Conservation (phyloP, 2,797 vertebrate genomes). For the Peromyscus eremicus region DNA sequence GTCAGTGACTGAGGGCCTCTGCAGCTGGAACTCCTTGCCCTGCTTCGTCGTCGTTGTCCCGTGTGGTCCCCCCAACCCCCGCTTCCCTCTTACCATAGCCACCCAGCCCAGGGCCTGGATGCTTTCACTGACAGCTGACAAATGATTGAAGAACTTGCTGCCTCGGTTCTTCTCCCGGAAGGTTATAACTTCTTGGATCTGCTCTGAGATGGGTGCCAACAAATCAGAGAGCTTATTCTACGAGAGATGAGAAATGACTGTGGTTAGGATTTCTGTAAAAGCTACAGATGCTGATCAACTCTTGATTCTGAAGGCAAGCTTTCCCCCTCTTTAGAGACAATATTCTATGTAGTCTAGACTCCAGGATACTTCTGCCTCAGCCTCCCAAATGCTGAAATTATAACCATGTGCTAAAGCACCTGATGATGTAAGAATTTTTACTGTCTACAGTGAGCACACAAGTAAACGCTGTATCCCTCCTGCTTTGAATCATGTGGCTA, state of each 20-base stretch:
- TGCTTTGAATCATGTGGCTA: not conserved
- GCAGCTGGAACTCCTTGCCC: conserved; percentile 39
- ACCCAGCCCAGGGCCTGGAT: conserved; percentile 97
- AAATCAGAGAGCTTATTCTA: conserved; percentile 90
- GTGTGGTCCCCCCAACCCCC: not conserved
- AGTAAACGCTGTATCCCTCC: not conserved
- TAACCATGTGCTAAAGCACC: not conserved
- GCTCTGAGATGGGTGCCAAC: conserved; percentile 93
- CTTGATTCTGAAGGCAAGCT: not conserved
- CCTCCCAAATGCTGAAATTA: not conserved
- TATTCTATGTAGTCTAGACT: not conserved
- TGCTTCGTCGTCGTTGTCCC: not conserved
- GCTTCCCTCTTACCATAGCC: conserved; percentile 90
- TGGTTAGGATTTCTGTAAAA: not conserved
- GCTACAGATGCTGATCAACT: not conserved
- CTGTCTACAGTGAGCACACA: not conserved
- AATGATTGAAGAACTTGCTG: conserved; percentile 95
- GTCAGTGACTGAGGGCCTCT: not conserved
- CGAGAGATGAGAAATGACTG: conserved; percentile 34
- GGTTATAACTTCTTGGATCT: conserved; percentile 93
- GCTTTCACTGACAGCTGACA: conserved; percentile 97
- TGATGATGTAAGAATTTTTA: conserved; percentile 7
- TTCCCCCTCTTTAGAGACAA: not conserved
- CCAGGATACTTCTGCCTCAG: not conserved
- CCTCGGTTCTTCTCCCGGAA: conserved; percentile 95